A percentile compares a stretch with the other conserved stretches of the same genome.
Conservation (phyloP, 2,113 vertebrate genomes). For the Oreocharis arfaki region DNA sequence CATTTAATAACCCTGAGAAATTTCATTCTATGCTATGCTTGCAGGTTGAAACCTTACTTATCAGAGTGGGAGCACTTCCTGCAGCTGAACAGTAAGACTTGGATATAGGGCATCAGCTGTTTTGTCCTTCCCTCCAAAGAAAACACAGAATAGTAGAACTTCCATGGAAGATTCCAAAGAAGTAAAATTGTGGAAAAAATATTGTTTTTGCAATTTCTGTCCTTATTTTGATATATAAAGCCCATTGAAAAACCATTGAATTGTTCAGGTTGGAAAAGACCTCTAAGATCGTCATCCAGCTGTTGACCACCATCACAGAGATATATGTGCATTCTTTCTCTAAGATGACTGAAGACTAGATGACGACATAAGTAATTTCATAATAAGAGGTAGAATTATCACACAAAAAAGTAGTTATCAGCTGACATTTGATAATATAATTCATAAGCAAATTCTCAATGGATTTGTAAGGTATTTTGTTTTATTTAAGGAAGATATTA, state of each 20-base stretch:
- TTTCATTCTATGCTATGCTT: neutral
- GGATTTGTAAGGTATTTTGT: neutral
- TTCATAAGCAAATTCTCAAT: neutral
- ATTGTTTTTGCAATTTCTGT: neutral
- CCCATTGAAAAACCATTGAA: neutral
- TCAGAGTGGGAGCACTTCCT: neutral
- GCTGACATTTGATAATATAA: neutral
- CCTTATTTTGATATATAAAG: neutral
- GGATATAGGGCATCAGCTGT: neutral
- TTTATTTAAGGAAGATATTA: neutral
- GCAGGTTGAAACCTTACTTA: neutral
- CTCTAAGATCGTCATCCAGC: accelerated
- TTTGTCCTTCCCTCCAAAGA: neutral
- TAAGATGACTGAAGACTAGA: neutral
- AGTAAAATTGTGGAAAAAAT: neutral
- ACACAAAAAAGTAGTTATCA: neutral
- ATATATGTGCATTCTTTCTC: neutral
- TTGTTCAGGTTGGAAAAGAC: neutral
- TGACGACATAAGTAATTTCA: neutral
- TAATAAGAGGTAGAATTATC: neutral
- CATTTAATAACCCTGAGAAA: neutral
- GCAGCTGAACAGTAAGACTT: neutral
- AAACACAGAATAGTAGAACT: neutral
- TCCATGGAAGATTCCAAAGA: neutral
- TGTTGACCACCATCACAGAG: neutral